Evolutionary conservation across 2,888 invertebrate genomes (phyloP), one percentile per base, ranked within the genome.

Genomic region (Diogma glabrata): DNA sequence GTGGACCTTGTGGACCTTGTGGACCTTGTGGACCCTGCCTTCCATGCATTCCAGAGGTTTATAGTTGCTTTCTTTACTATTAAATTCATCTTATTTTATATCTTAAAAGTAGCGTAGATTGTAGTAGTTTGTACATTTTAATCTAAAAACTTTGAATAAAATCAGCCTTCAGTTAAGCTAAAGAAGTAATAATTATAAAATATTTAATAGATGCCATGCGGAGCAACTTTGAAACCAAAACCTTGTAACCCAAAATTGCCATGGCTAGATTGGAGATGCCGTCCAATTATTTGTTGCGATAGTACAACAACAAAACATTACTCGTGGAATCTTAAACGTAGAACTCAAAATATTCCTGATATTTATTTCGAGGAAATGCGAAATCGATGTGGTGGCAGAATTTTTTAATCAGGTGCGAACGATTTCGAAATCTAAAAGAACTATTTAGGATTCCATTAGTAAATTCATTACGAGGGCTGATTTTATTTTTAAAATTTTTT

Each of bases 1-100:
- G 46, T 19, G 55, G 56, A 5, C 61, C 61, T 12, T 57, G 56
- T 40, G 57, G 58, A 33, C 56, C 60, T 23, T 30, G 57, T 19
- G 55, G 56, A 5, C 61, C 61, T 12, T 57, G 56, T 40, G 57
- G 58, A 33, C 56, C 60, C 22, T 30, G 57, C 1, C 43, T 47
- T 8, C 20, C 30, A 17, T 61, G 61, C 24, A 46, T 46, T 46
- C 46, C 46, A 46, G 46, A 46, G 46, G 46, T 46, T 16, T 24
- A 24, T 46, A 24, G 24, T 46, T 46, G 46, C 24, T 46, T 24
- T 46, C 16, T 46, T 46, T 24, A 24, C 23, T 16, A 24, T 24
- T 46, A 46, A 46, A 46, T 46, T 46, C 16, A 8, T 24, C 16
- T 24, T 24, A 23, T 24, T 16, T 26, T 16, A 7, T 24, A 9